These are phyloP conservation scores for Catocala sponsa DNA, from an alignment of 2,888 invertebrate genomes.

Conservation along the genomic window DNA sequence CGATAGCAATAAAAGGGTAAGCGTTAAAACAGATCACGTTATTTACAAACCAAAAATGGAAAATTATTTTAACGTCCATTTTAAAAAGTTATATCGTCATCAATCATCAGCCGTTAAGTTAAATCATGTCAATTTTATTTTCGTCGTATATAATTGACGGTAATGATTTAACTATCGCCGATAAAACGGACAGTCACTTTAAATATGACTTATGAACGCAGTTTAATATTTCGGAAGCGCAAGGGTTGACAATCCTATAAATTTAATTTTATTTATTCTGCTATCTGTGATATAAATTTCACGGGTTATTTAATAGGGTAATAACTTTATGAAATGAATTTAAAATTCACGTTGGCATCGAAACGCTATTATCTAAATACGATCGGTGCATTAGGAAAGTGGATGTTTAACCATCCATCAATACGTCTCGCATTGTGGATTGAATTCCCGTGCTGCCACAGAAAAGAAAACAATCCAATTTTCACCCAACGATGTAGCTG, in stretches of 20 bases:
- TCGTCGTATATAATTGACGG: constrained; percentile 26
- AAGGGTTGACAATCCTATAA: constrained; percentile 34
- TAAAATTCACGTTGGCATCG: neutral
- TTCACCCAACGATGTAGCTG: neutral
- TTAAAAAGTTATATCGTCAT: constrained; percentile 1
- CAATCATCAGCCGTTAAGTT: constrained; percentile 2
- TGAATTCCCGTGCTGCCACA: no score
- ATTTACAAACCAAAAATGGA: constrained; percentile 9
- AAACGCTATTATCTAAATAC: neutral
- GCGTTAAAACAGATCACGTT: no score
- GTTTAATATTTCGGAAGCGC: constrained; percentile 30
- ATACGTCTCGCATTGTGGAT: no score
- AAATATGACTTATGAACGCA: constrained; percentile 38
- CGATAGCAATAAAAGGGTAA: no score
- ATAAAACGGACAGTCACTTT: constrained; percentile 37
- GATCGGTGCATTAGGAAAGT: no score
- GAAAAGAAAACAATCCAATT: neutral
- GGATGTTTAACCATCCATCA: no score
- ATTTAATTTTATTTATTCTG: constrained; percentile 34
- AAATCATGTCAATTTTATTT: constrained; percentile 9
- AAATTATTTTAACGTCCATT: constrained; percentile 2
- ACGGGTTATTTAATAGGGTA: constrained; percentile 22
- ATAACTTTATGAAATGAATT: constrained; percentile 9
- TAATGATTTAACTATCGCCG: constrained; percentile 39
- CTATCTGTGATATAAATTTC: neutral